Evolutionary conservation across 2,888 invertebrate species (phyloP).

Genomic region (Linyphia triangularis): DNA sequence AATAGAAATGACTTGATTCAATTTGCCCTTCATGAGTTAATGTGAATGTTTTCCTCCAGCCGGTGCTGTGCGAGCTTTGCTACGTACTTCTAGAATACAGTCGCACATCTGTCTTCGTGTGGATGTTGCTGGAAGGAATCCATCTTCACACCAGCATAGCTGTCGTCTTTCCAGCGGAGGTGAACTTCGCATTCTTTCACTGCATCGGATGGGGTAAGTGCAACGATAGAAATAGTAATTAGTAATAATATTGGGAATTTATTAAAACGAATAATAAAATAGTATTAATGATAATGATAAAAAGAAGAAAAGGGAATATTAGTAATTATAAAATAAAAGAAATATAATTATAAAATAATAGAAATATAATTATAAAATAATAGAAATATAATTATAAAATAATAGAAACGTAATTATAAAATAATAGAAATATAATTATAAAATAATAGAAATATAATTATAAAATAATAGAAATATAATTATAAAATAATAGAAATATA

Average conservation of each 20-base stretch:
- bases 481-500: no score
- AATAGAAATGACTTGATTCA: no score
- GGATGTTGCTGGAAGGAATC: conserved; percentile 97
- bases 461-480: no score
- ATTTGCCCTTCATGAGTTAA: no score
- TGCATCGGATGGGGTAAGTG: conserved; percentile 86
- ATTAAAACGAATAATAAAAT: no score
- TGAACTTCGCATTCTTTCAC: conserved; percentile 82
- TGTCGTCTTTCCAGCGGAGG: conserved; percentile 81
- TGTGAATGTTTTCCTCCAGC: conserved; percentile 84
- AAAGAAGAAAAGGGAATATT: not conserved
- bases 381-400: not conserved
- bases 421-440: no score
- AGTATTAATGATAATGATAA: no score
- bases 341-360: not conserved
- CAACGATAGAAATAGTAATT: not conserved
- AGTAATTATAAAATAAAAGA: not conserved
- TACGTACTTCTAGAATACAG: conserved; percentile 92
- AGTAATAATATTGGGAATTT: not conserved
- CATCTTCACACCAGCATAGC: conserved; percentile 92
- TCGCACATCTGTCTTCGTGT: conserved; percentile 94
- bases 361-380: not conserved
- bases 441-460: no score
- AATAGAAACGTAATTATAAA: not conserved
- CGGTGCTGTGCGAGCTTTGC: conserved; percentile 88